Evolutionary conservation across 2,888 invertebrate genomes (phyloP), one percentile per base, ranked within the genome.

Genomic region (Hyposoter dolosus): DNA sequence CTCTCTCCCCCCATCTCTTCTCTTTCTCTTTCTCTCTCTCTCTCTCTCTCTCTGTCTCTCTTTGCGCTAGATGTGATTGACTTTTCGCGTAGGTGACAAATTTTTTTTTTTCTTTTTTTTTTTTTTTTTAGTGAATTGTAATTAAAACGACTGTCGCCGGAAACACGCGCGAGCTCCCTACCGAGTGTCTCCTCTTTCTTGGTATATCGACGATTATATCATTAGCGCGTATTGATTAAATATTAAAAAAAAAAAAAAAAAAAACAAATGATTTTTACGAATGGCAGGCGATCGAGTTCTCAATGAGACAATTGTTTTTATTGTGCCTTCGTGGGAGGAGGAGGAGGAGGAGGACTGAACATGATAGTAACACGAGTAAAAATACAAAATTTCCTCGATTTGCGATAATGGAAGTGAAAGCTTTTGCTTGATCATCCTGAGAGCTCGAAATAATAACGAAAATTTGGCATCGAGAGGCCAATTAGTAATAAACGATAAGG

Each of bases 301-400:
- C 83, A 75, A 69, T 66, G 56, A 45, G 83, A 83, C 12, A 28
- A 78, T 65, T 84, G 85, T 79, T 84, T 80, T 86, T 75, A 82
- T 77, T 84, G 83, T 86, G 83, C 84, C 84, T 82, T 81, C 69
- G 78, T 68, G 75, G 81, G 75, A 65, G 68, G 45, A 86, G 80
- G 76, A 82, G 28, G 28, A 28, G 35, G 35, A 35, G 35, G 6
- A 28, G 28, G 28, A 28, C 56, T 50, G 56, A 43, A 69, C 50
- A 23, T 28, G 17, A 63, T 53, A 43, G 32, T 35, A 78, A 45
- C 0, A 35, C n/a, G 63, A 68, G 53, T 0, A 65, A 63, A 63
- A 60, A 65, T 50, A n/a, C 6, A 3, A 35, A 35, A 35, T 35
- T 35, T 32, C 17, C n/a, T n/a, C 35, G 23, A 78, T 65, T 15